Percentiles rank a stretch among this genome's conserved stretches.
These are phyloP conservation scores for Nyctalus aviator DNA, from an alignment of 2,797 vertebrate genomes.

Conservation along the genomic window DNA sequence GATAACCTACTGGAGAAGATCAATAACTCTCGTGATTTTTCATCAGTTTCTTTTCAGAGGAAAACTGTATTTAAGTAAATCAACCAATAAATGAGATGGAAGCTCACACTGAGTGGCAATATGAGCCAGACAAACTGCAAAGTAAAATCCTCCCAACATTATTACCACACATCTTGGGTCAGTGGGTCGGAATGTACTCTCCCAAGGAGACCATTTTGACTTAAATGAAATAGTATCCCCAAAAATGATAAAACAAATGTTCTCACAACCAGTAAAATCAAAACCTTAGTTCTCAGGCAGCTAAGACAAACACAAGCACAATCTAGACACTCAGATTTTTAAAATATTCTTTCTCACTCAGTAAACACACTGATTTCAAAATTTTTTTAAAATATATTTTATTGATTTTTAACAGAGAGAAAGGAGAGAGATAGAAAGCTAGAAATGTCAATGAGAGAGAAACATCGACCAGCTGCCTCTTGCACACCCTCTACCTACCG, in stretches of 20 bases:
- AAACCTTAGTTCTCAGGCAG: background rate
- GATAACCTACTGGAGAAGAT: background rate
- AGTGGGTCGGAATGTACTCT: background rate
- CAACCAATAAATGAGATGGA: background rate
- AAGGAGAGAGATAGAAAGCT: too few species aligned
- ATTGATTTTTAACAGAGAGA: too few species aligned
- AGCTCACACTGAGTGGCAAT: background rate
- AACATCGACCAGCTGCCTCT: too few species aligned
- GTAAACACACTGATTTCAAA: background rate
- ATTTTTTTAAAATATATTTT: background rate
- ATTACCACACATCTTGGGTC: background rate
- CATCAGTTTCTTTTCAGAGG: background rate
- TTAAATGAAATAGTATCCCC: background rate
- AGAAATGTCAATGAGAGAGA: too few species aligned
- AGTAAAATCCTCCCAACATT: background rate
- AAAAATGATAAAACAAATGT: background rate
- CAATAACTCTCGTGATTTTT: background rate
- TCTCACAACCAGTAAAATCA: slow-evolving; percentile 8
- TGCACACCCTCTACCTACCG: too few species aligned
- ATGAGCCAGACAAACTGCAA: background rate
- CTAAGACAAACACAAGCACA: background rate
- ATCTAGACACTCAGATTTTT: background rate
- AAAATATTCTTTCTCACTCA: background rate
- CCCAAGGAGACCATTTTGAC: background rate
- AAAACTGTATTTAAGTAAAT: slow-evolving; percentile 9